Evolutionary conservation across 2,888 invertebrate species (phyloP), one percentile per base, ranked within the genome.

Genomic region (Nowickia ferox): DNA sequence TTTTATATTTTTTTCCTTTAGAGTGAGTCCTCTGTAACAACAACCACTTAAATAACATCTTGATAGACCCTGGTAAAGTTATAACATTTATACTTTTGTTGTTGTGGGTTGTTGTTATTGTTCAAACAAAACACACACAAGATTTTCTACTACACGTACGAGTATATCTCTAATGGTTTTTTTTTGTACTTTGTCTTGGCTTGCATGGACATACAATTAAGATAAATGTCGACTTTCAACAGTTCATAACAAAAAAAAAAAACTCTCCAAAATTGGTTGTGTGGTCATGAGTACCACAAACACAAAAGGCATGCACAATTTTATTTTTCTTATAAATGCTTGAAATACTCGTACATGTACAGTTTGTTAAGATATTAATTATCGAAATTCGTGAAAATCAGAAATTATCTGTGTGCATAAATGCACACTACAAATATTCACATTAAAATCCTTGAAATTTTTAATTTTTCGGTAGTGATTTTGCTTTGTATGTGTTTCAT

Each of bases 161-260:
- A n/a, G n/a, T 51, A 48, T 72, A 30, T 63, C 57, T 44, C 0
- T 69, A 55, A 9, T 42, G 66, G 57, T 53, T 65, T 46, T 75
- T 42, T 19, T 71, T 46, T 19, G 44, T 53, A 44, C 22, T 51
- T 48, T 79, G 22, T 13, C 71, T 48, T 68, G 63, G 11, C 46
- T 51, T 61, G 68, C 78, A 75, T 78, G 81, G 81, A 78, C 85
- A 79, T 51, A 75, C 75, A 86, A 86, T 83, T 83, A 83, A 82
- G 82, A 86, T 83, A 83, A 79, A 83, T 79, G 82, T 86, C 78
- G 85, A 79, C 85, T 86, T 86, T 86, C 85, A 86, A 71, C 85
- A 86, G 79, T 76, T 79, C 65, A 75, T 79, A 74, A 79, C 51
- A 84, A 69, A 71, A 72, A 51, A 82, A 51, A 84, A 69, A 71